Base-by-base conservation (phyloP, 2,797 vertebrate species). In the Borostomias antarcticus region DNA sequence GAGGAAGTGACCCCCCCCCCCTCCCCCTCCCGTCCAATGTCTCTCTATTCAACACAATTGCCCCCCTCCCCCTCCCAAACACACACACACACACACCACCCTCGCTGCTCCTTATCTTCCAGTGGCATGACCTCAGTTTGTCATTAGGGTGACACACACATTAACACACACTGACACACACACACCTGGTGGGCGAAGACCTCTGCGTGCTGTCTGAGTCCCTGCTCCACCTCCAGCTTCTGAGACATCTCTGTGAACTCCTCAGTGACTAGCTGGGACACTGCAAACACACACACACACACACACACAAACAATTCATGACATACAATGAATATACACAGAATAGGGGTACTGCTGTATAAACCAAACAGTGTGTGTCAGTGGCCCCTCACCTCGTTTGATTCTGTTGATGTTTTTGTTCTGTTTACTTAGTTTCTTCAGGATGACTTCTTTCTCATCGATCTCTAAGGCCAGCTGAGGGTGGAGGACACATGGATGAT, bases 181-280 rank as follows among this genome's bases (percentile, higher is more conserved):
- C 71, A 51, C 87, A 95, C 94, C 94, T 94, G 88, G 26, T 88
- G 89, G 54, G 93, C 92, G 21, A 93, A 92, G 79, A 76, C 74
- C 83, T 94, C 93, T 0, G 90, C 93, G 0, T 92, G 86, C 59
- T 92, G 87, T 47, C 94, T 79, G 62, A 94, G 90, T 59, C 84
- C 91, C 73, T 93, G 91, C 79, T 95, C 93, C 80, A 92, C 62
- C 74, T 93, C 87, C 75, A 94, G 87, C 69, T 89, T 86, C 86
- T 92, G 85, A 81, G 90, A 74, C 13, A 92, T 86, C 58, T 92
- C 85, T 19, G 80, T 67, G 75, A 92, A 94, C 73, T 95, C 92
- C 64, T 92, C 89, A 0, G 86, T 86, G 81, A 93, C 84, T 25
- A 92, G 75, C 71, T 89, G 89, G 72, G 93, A 94, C 48, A 90